phyloP scores from a whole-genome alignment of 2,113 vertebrate species.

The Stigmatopora argus region DNA sequence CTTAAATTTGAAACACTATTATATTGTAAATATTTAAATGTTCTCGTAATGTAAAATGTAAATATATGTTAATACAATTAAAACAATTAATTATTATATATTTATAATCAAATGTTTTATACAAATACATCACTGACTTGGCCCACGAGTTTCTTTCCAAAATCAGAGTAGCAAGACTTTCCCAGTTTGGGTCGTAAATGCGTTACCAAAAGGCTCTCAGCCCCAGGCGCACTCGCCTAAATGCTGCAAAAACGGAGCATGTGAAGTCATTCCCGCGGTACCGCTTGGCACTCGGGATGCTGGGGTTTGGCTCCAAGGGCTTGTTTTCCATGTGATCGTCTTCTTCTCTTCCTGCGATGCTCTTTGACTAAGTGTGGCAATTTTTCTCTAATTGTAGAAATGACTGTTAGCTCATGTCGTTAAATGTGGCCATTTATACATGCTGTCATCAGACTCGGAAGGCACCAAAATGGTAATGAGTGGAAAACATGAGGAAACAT shows the following conservation, averaged over 20 bases:
- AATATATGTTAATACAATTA: background rate
- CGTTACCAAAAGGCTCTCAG: constrained; percentile 56
- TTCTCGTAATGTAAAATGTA: background rate
- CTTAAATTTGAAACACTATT: too few species aligned
- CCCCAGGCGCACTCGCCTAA: constrained; percentile 55
- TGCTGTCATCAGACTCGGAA: background rate
- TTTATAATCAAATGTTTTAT: background rate
- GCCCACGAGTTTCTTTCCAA: background rate
- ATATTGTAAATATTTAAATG: background rate
- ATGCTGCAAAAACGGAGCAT: constrained; percentile 31
- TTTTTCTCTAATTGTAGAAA: constrained; percentile 20
- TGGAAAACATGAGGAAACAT: background rate
- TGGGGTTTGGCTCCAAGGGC: constrained; percentile 51
- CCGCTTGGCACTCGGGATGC: constrained; percentile 46
- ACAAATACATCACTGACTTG: background rate
- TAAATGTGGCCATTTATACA: constrained; percentile 6
- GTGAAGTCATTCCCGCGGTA: constrained; percentile 44
- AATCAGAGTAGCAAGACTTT: background rate
- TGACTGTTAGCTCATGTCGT: constrained; percentile 7
- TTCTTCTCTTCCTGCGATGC: constrained; percentile 16
- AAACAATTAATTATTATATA: background rate
- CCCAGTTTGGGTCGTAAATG: background rate
- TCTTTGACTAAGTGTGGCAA: constrained; percentile 10
- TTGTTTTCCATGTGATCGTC: constrained; percentile 40
- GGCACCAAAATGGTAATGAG: constrained; percentile 11